Evolutionary conservation across 2,113 vertebrate species (phyloP), one percentile per base, ranked within the genome.

Genomic region (Festucalex cinctus): DNA sequence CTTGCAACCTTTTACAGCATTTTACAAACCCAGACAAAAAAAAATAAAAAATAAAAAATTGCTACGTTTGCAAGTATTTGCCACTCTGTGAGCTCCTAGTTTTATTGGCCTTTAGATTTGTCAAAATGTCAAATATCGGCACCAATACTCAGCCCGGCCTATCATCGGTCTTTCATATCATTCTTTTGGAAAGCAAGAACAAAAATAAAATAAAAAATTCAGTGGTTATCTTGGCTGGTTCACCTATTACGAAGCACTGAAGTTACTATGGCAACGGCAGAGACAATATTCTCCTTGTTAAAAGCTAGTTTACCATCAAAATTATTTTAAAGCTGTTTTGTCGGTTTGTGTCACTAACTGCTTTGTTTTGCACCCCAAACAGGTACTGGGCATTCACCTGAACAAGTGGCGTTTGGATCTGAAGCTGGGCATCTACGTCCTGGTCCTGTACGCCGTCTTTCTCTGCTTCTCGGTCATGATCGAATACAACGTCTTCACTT

Each of bases 401-500:
- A 99, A 99, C 81, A 94, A 95, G 20, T 99, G 97, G 97, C 92
- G 91, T 80, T 92, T 99, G 89, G 95, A 98, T 88, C 76, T 80
- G 75, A 98, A 94, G 88, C 92, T 99, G 80, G 97, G 97, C 10
- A 4, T 94, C 39, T 98, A 95, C 0, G 95, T 95, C 51, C 83
- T 99, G 63, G 43, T 93, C 63, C 93, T 99, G 71, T 98, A 99
- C 22, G 94, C 87, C 3, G 0, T 99, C 88, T 99, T 99, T 91
- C 83, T 99, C 83, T 98, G 95, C 89, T 93, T 98, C 90, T 99
- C 97, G 61, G 91, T 98, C 87, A 92, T 99, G 93, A 99, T 99
- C 67, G 97, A 99, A 80, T 99, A 94, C 85, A 99, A 99, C 19
- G 94, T 99, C 86, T 99, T 99, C 92, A 99, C 96, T 70, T 99